Percentiles rank a stretch among this genome's conserved stretches.
Evolutionary conservation across 2,113 vertebrate genomes (phyloP).

Genomic region (Podiceps cristatus): DNA sequence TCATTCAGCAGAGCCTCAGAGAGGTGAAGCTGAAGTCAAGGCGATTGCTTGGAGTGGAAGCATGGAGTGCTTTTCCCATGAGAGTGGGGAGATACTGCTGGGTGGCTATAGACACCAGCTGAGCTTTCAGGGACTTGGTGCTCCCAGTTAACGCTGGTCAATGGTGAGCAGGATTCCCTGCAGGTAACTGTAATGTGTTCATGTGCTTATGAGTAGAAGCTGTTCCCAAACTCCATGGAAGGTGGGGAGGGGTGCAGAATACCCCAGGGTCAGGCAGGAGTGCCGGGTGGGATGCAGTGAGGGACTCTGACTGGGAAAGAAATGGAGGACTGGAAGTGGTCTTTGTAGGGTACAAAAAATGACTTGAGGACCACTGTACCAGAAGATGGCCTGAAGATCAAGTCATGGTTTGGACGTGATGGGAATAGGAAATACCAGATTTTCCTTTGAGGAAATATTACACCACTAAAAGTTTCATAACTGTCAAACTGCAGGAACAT

Average conservation of each 20-base stretch:
- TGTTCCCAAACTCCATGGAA: not conserved
- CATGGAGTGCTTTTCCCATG: rapidly evolving
- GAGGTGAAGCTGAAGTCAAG: not conserved
- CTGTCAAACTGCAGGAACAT: not conserved
- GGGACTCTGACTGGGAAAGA: not conserved
- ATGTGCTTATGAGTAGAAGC: not conserved
- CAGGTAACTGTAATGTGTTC: not conserved
- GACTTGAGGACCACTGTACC: not conserved
- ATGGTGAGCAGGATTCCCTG: not conserved
- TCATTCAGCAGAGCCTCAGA: not conserved
- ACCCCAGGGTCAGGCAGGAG: not conserved
- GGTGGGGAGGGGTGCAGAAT: not conserved
- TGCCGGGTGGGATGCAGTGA: not conserved
- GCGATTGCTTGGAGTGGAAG: not conserved
- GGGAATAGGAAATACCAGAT: not conserved
- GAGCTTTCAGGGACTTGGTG: not conserved
- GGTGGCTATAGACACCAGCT: not conserved
- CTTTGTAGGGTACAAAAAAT: not conserved
- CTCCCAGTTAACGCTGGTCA: not conserved
- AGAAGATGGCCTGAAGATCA: not conserved
- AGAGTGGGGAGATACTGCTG: not conserved
- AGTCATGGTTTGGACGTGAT: not conserved
- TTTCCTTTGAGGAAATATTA: constrained; percentile 37
- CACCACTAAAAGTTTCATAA: not conserved
- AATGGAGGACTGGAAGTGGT: not conserved